Evolutionary conservation across 2,113 vertebrate genomes (phyloP), one percentile per base, ranked within the genome.

Genomic region (Cyanocitta stelleri): DNA sequence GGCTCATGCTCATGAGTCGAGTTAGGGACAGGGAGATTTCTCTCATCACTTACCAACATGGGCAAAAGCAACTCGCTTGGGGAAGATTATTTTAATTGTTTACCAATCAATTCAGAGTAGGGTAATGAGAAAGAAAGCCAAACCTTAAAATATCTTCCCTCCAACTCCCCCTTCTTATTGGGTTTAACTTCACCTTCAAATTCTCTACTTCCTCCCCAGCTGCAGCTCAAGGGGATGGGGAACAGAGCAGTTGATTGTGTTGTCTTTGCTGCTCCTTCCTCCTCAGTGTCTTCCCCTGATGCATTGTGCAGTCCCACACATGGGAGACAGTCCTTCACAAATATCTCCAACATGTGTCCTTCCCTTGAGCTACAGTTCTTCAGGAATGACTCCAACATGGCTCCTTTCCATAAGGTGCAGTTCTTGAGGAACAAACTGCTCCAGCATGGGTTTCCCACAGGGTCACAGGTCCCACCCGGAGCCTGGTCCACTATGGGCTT

Each of bases 1-100:
- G 10, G 3, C 17, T 71, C 4, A 13, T 41, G 3, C 17, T 71
- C 4, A 13, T 41, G 30, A 35, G 8, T 41, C 0, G 0, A 41
- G 9, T n/a, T 61, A 61, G 32, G n/a, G 30, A 41, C 12, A 32
- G 26, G 30, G 21, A 48, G 14, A 62, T 6, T 35, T 76, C 24
- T 44, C 12, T 73, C 27, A 33, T 27, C 33, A 9, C 17, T 51
- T 32, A 83, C 24, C 7, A 68, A 26, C 11, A 62, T 7, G 11
- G 11, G 14, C 55, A 69, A 83, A 69, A 62, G 41, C 54, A 9
- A 69, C 9, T 48, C 3, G 0, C n/a, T 27, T 48, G 33, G 6
- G 11, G 30, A 69, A 62, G 69, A 48, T 41, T 27, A 46, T n/a
- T 59, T 21, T 33, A 33, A 55, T 87, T 76, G 17, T 18, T 69